These are phyloP conservation scores for Dendroctonus ponderosae DNA, from an alignment of 1,140 invertebrate species.

Conservation along the genomic window DNA sequence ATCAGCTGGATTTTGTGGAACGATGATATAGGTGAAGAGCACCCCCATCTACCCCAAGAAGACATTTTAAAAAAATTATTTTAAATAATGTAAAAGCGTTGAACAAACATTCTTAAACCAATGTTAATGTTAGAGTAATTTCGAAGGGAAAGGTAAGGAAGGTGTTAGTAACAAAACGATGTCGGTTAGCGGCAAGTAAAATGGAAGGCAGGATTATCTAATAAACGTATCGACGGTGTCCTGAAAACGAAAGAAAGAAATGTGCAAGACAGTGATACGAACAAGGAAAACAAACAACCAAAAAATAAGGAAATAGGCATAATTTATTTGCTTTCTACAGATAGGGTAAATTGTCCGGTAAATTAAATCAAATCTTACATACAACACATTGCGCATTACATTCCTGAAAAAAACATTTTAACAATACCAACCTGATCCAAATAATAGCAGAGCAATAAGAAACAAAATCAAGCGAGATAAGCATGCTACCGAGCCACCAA, in stretches of 20 bases:
- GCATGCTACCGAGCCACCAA: too few relatives aligned
- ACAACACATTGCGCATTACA: too few relatives aligned
- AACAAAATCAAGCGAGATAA: too few relatives aligned
- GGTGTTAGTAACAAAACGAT: constrained; percentile 19
- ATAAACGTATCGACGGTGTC: constrained; percentile 60
- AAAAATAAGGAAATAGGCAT: constrained; percentile 38
- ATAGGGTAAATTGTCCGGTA: too few relatives aligned
- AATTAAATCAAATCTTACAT: too few relatives aligned
- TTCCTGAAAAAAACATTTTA: too few relatives aligned
- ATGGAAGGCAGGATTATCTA: constrained; percentile 48
- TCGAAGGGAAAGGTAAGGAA: constrained; percentile 6
- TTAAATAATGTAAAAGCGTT: background rate
- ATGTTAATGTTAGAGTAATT: constrained; percentile 2
- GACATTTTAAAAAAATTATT: background rate
- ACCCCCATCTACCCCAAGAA: too few relatives aligned
- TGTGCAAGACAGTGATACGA: constrained; percentile 42
- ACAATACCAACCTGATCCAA: too few relatives aligned
- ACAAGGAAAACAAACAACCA: constrained; percentile 41
- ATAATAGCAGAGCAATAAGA: too few relatives aligned
- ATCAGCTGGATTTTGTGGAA: too few relatives aligned
- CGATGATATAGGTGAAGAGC: too few relatives aligned
- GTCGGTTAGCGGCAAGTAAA: constrained; percentile 23
- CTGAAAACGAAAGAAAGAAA: constrained; percentile 53
- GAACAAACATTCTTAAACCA: constrained; percentile 23
- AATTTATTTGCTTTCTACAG: constrained; percentile 33